Evolutionary conservation across 1,140 invertebrate species (phyloP), one percentile per base, ranked within the genome.

Genomic region (Sweltsa coloradensis): DNA sequence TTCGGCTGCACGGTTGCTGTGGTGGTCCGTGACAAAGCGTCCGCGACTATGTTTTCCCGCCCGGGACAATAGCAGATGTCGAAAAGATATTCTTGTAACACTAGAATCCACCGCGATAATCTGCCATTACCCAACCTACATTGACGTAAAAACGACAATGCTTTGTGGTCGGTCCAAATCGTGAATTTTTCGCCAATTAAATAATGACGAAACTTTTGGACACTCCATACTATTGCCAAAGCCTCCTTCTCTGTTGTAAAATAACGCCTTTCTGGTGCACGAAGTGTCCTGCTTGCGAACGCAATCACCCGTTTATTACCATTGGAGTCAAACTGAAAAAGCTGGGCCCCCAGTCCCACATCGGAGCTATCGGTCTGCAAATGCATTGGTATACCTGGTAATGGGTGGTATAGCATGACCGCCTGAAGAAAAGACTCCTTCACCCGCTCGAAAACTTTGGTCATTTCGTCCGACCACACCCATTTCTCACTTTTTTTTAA

Each of bases 81-180:
- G 41, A 67, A 65, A 29, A 64, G 51, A 50, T 62, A 70, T 7
- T 54, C 53, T 52, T 67, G 63, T 3, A 73, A 39, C 25, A 51
- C 25, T 9, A 71, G 11, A 25, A 49, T 36, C 70, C 69, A 74
- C 24, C 67, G 46, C 0, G 64, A 62, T 14, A 73, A 47, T 31
- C 69, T 36, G 36, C 60, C 63, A 1, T 50, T 55, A 2, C 61
- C 57, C 42, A 69, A 61, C 50, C 62, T 65, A 2, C 68, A 53
- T 2, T 57, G 57, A 19, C 58, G 51, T 4, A 75, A 53, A 63
- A 66, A 75, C 23, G 52, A 50, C 3, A 74, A 53, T 9, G 63
- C 58, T 27, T 57, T 53, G 47, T 72, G 68, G 49, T 75, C 70
- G 0, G 71, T 73, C n/a, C 65, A 51, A 0, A 72, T 59, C 3